Evolutionary conservation across 2,113 vertebrate genomes (phyloP).

Genomic region (Crotalus viridis): DNA sequence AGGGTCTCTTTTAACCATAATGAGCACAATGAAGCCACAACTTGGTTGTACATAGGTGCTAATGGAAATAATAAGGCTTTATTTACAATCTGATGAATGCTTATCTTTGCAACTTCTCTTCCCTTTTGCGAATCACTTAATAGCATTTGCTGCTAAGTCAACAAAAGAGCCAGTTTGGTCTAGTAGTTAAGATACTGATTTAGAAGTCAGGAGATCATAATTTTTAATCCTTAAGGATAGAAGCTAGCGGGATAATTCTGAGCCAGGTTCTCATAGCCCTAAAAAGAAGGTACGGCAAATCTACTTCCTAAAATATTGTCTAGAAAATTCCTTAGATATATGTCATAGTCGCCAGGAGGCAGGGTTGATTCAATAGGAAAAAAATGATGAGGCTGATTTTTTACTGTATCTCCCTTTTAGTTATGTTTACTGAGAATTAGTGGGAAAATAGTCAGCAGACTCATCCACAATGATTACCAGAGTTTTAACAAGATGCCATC

Average conservation of each 20-base stretch:
- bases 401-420: too few relatives aligned
- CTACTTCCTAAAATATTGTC: neutral
- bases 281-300: neutral
- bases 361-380: too few relatives aligned
- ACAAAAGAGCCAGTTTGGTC: neutral
- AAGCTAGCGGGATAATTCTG: too few relatives aligned
- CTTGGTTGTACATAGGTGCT: neutral
- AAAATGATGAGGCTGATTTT: too few relatives aligned
- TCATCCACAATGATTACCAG: too few relatives aligned
- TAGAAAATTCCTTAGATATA: neutral
- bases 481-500: neutral
- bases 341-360: too few relatives aligned
- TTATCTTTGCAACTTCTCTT: neutral
- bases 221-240: too few relatives aligned
- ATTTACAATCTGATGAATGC: neutral
- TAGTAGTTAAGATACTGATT: neutral
- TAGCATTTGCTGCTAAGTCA: too few relatives aligned
- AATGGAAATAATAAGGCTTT: neutral
- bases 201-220: neutral
- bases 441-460: too few relatives aligned
- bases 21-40: too few relatives aligned
- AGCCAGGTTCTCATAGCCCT: neutral
- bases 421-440: too few relatives aligned
- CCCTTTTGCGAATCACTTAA: neutral
- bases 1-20: conserved; percentile 11